Percentiles rank a stretch among this genome's conserved stretches.
Evolutionary conservation across 2,888 invertebrate genomes (phyloP).

Genomic region (Epirrita christyi): DNA sequence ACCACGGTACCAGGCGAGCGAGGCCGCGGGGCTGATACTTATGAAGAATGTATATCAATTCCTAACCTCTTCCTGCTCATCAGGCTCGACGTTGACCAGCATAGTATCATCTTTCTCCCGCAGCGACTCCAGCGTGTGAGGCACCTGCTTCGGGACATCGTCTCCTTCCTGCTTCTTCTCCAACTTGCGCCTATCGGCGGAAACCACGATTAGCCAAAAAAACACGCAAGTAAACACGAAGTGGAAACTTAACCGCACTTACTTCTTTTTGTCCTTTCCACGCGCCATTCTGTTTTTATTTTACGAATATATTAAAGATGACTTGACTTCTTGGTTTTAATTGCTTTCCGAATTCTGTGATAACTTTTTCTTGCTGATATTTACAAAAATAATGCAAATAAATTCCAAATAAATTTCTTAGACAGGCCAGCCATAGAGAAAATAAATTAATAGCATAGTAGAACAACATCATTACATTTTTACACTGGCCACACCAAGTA

Average conservation of each 20-base stretch:
- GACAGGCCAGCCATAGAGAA: too few species aligned
- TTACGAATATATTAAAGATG: neutral
- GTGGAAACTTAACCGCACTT: constrained; percentile 56
- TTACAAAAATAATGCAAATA: too few species aligned
- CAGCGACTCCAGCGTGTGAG: constrained; percentile 97
- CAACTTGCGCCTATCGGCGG: constrained; percentile 67
- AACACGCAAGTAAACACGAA: constrained; percentile 30
- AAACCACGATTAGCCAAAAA: constrained; percentile 20
- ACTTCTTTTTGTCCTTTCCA: constrained; percentile 80
- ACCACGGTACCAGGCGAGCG: too few species aligned
- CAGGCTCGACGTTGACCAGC: constrained; percentile 89
- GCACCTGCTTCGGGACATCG: constrained; percentile 82
- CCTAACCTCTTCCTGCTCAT: constrained; percentile 89
- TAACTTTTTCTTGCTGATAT: too few species aligned
- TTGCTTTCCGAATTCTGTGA: too few species aligned
- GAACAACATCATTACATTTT: too few species aligned
- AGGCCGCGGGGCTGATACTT: too few species aligned
- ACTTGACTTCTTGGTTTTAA: neutral
- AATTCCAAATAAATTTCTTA: too few species aligned
- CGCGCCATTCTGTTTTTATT: constrained; percentile 64
- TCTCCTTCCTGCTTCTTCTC: constrained; percentile 80
- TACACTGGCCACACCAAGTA: too few species aligned
- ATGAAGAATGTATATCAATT: constrained; percentile 11
- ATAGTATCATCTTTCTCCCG: constrained; percentile 97
- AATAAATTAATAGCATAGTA: too few species aligned